Conservation (phyloP, 2,113 vertebrate genomes). For the Tautogolabrus adspersus region DNA sequence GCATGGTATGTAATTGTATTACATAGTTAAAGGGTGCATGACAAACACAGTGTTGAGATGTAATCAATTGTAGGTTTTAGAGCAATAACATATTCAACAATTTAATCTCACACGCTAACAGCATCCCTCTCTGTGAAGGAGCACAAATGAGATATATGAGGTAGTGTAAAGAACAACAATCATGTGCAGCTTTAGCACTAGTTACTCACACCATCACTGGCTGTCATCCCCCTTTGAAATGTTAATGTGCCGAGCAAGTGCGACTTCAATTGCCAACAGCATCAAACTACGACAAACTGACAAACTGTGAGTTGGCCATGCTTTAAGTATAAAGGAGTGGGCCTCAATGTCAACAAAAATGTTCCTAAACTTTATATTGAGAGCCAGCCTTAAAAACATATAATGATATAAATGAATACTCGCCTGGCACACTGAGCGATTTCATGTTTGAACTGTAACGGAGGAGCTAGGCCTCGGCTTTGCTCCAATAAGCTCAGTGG, state of each 20-base stretch:
- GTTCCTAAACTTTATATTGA: constrained; percentile 45
- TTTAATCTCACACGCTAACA: too few relatives aligned
- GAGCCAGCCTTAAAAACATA: constrained; percentile 9
- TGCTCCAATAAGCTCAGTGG: constrained; percentile 32
- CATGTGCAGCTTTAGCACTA: neutral
- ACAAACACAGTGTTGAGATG: too few relatives aligned
- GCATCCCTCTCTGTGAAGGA: too few relatives aligned
- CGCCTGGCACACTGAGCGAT: constrained; percentile 5
- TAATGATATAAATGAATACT: neutral
- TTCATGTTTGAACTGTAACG: constrained; percentile 55
- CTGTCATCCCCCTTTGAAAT: constrained; percentile 44
- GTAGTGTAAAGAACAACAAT: neutral
- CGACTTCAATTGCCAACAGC: constrained; percentile 10
- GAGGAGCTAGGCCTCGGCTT: constrained; percentile 47
- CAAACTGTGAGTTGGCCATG: constrained; percentile 47
- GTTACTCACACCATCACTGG: neutral
- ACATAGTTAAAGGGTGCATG: too few relatives aligned
- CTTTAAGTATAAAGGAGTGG: constrained; percentile 42
- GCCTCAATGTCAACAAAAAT: constrained; percentile 45
- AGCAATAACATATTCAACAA: too few relatives aligned
- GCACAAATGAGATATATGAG: neutral
- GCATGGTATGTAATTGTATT: too few relatives aligned
- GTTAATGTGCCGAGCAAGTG: constrained; percentile 22
- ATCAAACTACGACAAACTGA: constrained; percentile 50
- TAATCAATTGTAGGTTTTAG: too few relatives aligned